A percentile compares a stretch with the other conserved stretches of the same genome.
These are phyloP conservation scores for Cydia fagiglandana DNA, from an alignment of 1,140 invertebrate species.

Conservation along the genomic window DNA sequence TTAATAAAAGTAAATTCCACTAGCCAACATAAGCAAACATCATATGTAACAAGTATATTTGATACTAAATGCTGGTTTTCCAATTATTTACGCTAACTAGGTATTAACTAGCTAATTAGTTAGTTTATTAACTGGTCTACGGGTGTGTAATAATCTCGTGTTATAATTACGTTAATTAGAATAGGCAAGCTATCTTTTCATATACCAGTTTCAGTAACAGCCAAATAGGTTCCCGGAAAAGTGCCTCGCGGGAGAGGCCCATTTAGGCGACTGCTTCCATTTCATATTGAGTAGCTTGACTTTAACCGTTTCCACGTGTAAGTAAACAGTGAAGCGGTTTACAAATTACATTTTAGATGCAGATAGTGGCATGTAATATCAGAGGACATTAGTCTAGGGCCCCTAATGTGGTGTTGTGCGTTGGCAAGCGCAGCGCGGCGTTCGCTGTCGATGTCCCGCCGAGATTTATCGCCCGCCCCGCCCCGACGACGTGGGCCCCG, in stretches of 20 bases:
- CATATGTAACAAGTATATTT: too few species aligned
- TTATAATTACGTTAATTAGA: conserved; percentile 14
- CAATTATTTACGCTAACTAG: too few species aligned
- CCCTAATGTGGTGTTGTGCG: conserved; percentile 49
- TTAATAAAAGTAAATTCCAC: too few species aligned
- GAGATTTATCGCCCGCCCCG: conserved; percentile 52
- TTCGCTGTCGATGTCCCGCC: conserved; percentile 45
- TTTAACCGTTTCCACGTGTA: conserved; percentile 1
- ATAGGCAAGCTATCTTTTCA: background rate
- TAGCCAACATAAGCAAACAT: too few species aligned
- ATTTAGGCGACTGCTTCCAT: conserved; percentile 17
- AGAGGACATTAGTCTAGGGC: conserved; percentile 44
- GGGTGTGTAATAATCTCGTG: background rate
- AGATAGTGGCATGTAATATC: conserved; percentile 39
- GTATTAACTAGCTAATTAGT: too few species aligned
- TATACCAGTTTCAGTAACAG: background rate
- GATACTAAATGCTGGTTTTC: too few species aligned
- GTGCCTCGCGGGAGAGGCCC: conserved; percentile 8
- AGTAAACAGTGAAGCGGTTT: conserved; percentile 17
- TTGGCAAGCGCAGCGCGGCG: conserved; percentile 44
- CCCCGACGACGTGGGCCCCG: conserved; percentile 40
- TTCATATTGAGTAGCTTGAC: conserved; percentile 10
- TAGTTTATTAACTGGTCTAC: background rate
- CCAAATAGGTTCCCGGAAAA: conserved; percentile 6
- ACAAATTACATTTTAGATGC: conserved; percentile 37